Base-by-base conservation (phyloP, 2,113 vertebrate genomes). In the Fregetta grallaria region DNA sequence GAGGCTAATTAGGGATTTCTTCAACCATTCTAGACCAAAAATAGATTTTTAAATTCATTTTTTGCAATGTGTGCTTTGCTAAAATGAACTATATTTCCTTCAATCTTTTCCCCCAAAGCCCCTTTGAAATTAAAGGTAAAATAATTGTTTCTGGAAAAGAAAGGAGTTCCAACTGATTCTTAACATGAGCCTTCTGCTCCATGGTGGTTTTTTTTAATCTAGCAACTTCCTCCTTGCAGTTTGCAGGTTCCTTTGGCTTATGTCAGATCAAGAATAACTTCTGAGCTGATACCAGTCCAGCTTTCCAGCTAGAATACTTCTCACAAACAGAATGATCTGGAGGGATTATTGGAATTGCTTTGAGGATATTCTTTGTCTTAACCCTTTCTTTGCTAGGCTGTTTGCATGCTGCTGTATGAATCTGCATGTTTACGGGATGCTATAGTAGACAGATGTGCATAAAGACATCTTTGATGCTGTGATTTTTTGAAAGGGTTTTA, bases 1-100 rank as follows among this genome's bases (percentile, higher is more conserved):
- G 84, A 96, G 71, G 26, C 84, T 95, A 95, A 97, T 86, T 63
- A 91, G 89, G 74, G 89, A 85, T 86, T 96, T 96, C 66, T 92
- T 92, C 74, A 94, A 73, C 74, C 62, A 70, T 89, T 89, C 66
- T 62, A 73, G 27, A 14, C 92, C 70, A 52, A 95, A 91, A 96
- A 91, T 92, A 97, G 89, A 67, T 87, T 71, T 84, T 81, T 63
- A 77, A 82, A 59, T 84, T 56, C 84, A 52, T 84, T 92, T 95
- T 88, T 91, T 88, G 36, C 79, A 85, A 70, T 87, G 70, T 80
- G 38, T 83, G 19, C 45, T 82, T 71, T 86, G 50, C 40, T 88
- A 76, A 88, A 95, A 66, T 86, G 55, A 86, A 27, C 58, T 38
- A 3, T 50, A 91, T 82, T 94, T 95, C 77, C 49, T 82, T 73